Base-by-base conservation (phyloP, 2,113 vertebrate genomes). In the Cardinalis cardinalis region DNA sequence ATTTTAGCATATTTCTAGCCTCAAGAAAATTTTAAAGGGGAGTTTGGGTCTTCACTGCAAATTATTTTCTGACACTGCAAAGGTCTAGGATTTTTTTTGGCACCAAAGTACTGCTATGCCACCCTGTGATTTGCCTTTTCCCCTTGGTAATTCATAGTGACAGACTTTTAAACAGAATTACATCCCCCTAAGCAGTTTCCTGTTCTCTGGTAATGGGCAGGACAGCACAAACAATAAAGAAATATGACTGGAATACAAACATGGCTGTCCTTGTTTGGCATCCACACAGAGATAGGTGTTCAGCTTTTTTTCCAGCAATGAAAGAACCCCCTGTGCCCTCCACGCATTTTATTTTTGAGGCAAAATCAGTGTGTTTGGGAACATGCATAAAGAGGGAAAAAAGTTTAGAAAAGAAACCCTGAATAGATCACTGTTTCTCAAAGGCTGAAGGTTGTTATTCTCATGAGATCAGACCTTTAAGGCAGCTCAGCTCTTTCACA, bases 91-190 rank as follows among this genome's bases (percentile, higher is more conserved):
- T 90, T 52, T 55, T 91, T 95, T 95, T 72, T 85, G 87, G 64
- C 91, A 93, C 60, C 43, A 43, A 60, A 90, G 38, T 43, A 58
- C 61, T 89, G 78, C 60, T 85, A 28, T 52, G 52, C 44, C 82
- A 84, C 68, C 72, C 84, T 81, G 58, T 76, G 61, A 87, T 95
- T 90, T 93, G 87, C 70, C 64, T 89, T 76, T 92, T 82, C 66
- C 44, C 32, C 65, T 72, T 6, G 1, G 68, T 86, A 81, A 95
- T 91, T 95, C 86, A 73, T 44, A 93, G 61, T 88, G 95, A 92
- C 90, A 95, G 90, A 88, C 28, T 94, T 94, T 95, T 91, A 94
- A 86, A 95, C 87, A 94, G 87, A 96, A 93, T 94, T 85, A 95
- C 81, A 84, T 88, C 32, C 92, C 94, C 53, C 40, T 66, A 58